phyloP scores from a whole-genome alignment of 2,888 invertebrate genomes.

The Callosobruchus maculatus region DNA sequence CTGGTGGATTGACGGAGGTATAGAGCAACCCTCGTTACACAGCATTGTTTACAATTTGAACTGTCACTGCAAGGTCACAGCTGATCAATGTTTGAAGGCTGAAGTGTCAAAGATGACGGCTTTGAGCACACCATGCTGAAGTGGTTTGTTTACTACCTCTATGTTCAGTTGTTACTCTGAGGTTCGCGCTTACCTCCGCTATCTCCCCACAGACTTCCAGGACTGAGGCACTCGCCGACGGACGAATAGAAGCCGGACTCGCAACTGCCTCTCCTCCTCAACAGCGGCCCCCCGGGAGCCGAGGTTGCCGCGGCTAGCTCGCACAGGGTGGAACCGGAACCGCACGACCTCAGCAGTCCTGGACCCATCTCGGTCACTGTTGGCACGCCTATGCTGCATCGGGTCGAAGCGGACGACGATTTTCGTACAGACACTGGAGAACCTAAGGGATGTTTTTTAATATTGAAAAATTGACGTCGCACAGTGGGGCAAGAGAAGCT shows the following conservation, averaged over 20 bases:
- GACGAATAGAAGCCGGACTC: conserved; percentile 89
- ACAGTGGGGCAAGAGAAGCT: too few relatives aligned
- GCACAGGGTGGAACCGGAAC: conserved; percentile 44
- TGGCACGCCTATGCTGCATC: background rate
- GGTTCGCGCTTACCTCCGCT: conserved; percentile 43
- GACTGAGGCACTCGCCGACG: conserved; percentile 58
- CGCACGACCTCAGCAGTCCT: conserved; percentile 22
- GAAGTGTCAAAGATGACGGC: too few relatives aligned
- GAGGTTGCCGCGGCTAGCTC: conserved; percentile 37
- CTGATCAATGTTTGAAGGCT: too few relatives aligned
- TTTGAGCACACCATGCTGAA: too few relatives aligned
- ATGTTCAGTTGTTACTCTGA: too few relatives aligned
- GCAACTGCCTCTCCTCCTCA: conserved; percentile 77
- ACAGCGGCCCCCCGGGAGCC: conserved; percentile 15
- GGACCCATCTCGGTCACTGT: background rate
- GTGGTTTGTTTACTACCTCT: too few relatives aligned
- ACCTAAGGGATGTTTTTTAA: conserved; percentile 54
- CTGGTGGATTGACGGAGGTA: too few relatives aligned
- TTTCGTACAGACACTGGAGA: conserved; percentile 52
- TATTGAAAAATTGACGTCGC: too few relatives aligned
- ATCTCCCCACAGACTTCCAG: conserved; percentile 50
- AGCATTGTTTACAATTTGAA: too few relatives aligned
- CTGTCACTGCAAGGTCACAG: too few relatives aligned
- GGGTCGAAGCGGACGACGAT: conserved; percentile 18
- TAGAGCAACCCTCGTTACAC: too few relatives aligned